These are phyloP conservation scores for Ricordea florida DNA, from an alignment of 92 coral and sea anemone species.

Conservation along the genomic window DNA sequence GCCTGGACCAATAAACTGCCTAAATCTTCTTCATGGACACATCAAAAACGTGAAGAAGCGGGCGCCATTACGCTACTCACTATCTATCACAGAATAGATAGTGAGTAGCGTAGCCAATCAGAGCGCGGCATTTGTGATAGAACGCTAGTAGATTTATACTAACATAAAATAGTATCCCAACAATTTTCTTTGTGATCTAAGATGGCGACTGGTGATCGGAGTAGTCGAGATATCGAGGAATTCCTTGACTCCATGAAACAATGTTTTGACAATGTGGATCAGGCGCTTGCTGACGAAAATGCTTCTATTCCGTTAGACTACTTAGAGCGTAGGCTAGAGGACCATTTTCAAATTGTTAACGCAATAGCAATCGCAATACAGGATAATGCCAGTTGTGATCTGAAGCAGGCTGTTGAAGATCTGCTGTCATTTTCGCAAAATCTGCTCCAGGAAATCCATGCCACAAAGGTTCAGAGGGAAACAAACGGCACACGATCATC, in stretches of 20 bases:
- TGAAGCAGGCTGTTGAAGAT: conserved; percentile 17
- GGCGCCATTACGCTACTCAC: no score
- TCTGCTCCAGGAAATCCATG: conserved; percentile 36
- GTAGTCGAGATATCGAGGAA: conserved; percentile 13
- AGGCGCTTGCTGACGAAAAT: conserved; percentile 19
- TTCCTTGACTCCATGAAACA: conserved; percentile 34
- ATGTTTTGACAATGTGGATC: conserved; percentile 29
- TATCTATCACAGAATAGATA: no score
- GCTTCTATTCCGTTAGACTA: conserved; percentile 46
- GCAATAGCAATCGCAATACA: conserved; percentile 12
- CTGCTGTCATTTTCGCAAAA: conserved; percentile 30
- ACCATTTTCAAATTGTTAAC: conserved; percentile 49
- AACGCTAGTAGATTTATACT: no score
- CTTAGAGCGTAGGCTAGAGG: conserved; percentile 31
- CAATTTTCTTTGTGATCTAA: background rate
- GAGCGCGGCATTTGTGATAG: no score
- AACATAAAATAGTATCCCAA: no score
- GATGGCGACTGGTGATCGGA: conserved; percentile 3
- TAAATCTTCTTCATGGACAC: no score
- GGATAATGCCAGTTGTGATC: conserved; percentile 16
- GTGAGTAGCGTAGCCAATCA: no score
- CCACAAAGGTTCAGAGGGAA: conserved; percentile 25
- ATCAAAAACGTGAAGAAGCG: no score
- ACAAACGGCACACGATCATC: background rate
- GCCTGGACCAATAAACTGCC: no score